Evolutionary conservation across 2,888 invertebrate species (phyloP).

Genomic region (Allolobophora icterica): DNA sequence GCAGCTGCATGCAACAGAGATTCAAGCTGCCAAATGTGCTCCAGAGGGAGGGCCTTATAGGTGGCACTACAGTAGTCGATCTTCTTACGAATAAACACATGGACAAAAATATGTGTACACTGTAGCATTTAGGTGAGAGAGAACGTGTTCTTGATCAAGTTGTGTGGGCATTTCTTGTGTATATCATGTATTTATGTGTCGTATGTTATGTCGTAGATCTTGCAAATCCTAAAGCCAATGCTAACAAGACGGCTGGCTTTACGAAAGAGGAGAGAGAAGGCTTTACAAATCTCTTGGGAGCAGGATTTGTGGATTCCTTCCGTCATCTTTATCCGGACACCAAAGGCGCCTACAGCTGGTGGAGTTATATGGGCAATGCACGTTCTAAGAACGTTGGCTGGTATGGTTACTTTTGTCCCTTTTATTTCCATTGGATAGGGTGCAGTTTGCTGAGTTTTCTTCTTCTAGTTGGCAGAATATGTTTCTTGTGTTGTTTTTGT

Average conservation of each 20-base stretch:
- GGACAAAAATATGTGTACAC: too few relatives aligned
- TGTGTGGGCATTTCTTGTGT: neutral
- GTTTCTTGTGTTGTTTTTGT: neutral
- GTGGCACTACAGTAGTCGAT: too few relatives aligned
- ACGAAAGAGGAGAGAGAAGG: conserved; percentile 91
- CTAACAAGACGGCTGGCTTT: conserved; percentile 87
- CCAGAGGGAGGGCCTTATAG: too few relatives aligned
- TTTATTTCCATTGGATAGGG: neutral
- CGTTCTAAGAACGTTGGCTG: conserved; percentile 92
- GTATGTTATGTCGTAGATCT: conserved; percentile 73
- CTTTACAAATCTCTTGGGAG: conserved; percentile 81
- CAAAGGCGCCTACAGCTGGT: conserved; percentile 86
- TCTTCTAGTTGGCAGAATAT: neutral
- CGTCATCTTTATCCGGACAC: conserved; percentile 81
- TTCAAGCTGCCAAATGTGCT: too few relatives aligned
- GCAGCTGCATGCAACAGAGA: too few relatives aligned
- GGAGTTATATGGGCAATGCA: conserved; percentile 90
- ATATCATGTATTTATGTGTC: neutral
- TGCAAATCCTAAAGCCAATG: conserved; percentile 90
- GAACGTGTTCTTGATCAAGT: neutral
- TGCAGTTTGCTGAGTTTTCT: too few relatives aligned
- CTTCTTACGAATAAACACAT: too few relatives aligned
- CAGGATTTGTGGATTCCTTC: conserved; percentile 87
- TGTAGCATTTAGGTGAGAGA: too few relatives aligned
- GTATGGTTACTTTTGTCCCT: conserved; percentile 68